Base-by-base conservation (phyloP, 2,888 invertebrate species). In the Drosophila falleni region DNA sequence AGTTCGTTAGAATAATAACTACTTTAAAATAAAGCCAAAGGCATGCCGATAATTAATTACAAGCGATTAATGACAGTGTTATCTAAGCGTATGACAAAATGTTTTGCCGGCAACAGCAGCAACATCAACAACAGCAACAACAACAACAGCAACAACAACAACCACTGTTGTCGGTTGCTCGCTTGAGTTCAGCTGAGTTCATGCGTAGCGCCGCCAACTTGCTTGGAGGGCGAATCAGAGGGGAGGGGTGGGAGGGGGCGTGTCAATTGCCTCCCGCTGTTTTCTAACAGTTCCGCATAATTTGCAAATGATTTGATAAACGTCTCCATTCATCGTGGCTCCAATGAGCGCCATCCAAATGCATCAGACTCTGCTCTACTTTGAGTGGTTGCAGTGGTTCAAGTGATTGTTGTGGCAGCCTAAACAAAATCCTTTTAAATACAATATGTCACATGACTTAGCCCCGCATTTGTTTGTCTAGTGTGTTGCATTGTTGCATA, bases 1-100 rank as follows among this genome's bases (percentile, higher is more conserved):
- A 87, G 84, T 87, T 84, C 54, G 78, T 68, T 80, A 69, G 81
- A 74, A 87, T 84, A 87, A 87, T 84, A 80, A 87, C 87, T 72
- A 78, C 80, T 81, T 81, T 75, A 75, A 84, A 80, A 71, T 72
- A 69, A 77, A 83, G 65, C 70, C 60, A n/a, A 23, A 56, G 74
- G 71, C 77, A 65, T 26, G 59, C 65, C 50, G 70, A 68, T 80
- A 84, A 85, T 85, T 87, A 85, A 85, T 87, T 84, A 65, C 75
- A 49, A 78, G 73, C 84, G 81, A 85, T 85, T 87, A 85, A 85
- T 75, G 80, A 74, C 87, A 70, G 68, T 81, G 75, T 78, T 87
- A 87, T 80, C 80, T 72, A 71, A 74, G 75, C 81, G 73, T 63
- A 66, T 66, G 84, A 81, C 84, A 83, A 77, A 73, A 75, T 70